phyloP scores from a whole-genome alignment of 2,113 vertebrate genomes.

The Percopsis transmontana region DNA sequence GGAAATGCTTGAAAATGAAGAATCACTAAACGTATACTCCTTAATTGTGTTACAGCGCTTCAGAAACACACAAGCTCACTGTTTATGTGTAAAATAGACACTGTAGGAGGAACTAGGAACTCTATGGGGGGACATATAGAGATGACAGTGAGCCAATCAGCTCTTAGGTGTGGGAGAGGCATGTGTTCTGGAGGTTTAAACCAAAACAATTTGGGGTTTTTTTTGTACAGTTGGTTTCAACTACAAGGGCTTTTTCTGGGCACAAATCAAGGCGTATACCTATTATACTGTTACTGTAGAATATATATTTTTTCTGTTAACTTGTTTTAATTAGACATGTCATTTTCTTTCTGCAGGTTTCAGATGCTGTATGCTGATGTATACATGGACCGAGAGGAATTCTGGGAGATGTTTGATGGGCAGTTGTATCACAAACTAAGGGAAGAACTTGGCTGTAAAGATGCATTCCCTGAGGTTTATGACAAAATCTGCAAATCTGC shows the following conservation, averaged over 20 bases:
- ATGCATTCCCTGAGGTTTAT: constrained; percentile 96
- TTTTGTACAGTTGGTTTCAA: no score
- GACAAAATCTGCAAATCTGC: constrained; percentile 98
- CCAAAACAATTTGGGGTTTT: no score
- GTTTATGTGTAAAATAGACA: not conserved
- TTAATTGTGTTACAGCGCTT: no score
- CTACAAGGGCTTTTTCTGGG: no score
- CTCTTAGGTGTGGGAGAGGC: no score
- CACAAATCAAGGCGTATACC: no score
- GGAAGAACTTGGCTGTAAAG: constrained; percentile 85
- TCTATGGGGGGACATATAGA: no score
- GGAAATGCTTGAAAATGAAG: not conserved
- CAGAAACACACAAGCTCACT: no score
- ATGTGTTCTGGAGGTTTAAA: no score
- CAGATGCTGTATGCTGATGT: constrained; percentile 99
- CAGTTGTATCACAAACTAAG: constrained; percentile 89
- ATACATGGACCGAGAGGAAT: constrained; percentile 95
- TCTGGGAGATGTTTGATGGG: constrained; percentile 99
- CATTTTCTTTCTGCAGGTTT: constrained; percentile 77
- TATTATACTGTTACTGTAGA: not conserved
- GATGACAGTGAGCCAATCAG: no score
- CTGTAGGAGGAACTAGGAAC: not conserved
- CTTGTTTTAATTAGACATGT: not conserved
- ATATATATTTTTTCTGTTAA: not conserved
- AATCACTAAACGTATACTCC: not conserved